These are phyloP conservation scores for Pycnomerus fuliginosus DNA, from an alignment of 2,888 invertebrate species.

Conservation along the genomic window DNA sequence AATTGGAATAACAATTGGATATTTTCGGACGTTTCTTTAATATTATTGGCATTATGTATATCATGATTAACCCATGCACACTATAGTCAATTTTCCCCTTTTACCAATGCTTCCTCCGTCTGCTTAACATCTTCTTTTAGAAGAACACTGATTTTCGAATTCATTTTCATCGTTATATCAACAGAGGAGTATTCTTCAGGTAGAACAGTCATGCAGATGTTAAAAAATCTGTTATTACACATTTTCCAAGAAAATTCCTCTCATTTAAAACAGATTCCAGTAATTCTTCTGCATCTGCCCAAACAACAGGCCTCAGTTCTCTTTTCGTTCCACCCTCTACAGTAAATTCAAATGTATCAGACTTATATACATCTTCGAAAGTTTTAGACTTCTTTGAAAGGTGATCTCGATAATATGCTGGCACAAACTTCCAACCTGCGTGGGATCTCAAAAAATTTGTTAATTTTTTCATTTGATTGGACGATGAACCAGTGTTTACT, in stretches of 20 bases:
- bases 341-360: not conserved
- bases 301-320: not conserved
- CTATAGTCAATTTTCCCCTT: not conserved
- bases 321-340: not conserved
- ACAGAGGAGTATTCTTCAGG: not conserved
- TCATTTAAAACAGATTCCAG: too few relatives aligned
- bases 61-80: not conserved
- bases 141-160: too few relatives aligned
- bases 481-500: too few relatives aligned
- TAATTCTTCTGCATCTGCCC: too few relatives aligned
- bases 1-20: not conserved
- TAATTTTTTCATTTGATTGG: not conserved
- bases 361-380: not conserved
- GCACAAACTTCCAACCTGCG: constrained; percentile 1
- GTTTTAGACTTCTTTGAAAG: not conserved
- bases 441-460: constrained; percentile 2
- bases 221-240: constrained; percentile 1
- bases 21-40: too few relatives aligned
- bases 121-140: not conserved
- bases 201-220: constrained; percentile 1
- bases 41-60: not conserved
- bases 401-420: not conserved
- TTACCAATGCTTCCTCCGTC: not conserved
- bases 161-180: not conserved
- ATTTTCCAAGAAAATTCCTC: not conserved